phyloP scores from a whole-genome alignment of 2,797 vertebrate genomes.

The Miichthys miiuy region DNA sequence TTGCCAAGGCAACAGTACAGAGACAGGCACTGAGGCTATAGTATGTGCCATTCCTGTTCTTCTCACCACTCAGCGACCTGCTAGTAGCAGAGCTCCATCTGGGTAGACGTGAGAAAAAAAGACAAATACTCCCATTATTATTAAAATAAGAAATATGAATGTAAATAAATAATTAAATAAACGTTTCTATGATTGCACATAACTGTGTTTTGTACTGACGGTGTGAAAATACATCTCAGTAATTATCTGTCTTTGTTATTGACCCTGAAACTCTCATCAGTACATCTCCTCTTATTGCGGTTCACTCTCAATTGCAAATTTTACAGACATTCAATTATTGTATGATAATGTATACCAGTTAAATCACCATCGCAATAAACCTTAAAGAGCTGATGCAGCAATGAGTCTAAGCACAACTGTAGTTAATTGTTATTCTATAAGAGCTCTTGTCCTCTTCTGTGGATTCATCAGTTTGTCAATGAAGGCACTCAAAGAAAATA shows the following conservation, averaged over 20 bases:
- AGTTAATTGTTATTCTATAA: neutral
- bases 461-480: conserved; percentile 9
- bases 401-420: neutral
- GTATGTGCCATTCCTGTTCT: conserved; percentile 38
- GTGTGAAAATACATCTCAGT: neutral
- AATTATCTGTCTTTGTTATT: neutral
- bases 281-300: conserved; percentile 1
- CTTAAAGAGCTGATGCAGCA: conserved; percentile 8
- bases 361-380: neutral
- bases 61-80: conserved; percentile 46
- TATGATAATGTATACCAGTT: conserved; percentile 6
- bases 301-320: neutral
- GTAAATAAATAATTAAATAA: neutral
- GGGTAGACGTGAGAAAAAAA: conserved; percentile 3
- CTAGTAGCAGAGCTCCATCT: conserved; percentile 34
- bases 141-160: neutral
- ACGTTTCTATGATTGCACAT: neutral
- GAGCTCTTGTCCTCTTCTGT: neutral
- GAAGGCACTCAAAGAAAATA: neutral
- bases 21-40: conserved; percentile 49
- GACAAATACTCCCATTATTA: neutral
- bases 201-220: too few relatives aligned
- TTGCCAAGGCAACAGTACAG: conserved; percentile 74
- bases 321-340: conserved; percentile 6
- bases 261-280: neutral